Percentiles rank a stretch among this genome's conserved stretches.
Conservation (phyloP, 2,797 vertebrate genomes). For the Thalassophryne amazonica region DNA sequence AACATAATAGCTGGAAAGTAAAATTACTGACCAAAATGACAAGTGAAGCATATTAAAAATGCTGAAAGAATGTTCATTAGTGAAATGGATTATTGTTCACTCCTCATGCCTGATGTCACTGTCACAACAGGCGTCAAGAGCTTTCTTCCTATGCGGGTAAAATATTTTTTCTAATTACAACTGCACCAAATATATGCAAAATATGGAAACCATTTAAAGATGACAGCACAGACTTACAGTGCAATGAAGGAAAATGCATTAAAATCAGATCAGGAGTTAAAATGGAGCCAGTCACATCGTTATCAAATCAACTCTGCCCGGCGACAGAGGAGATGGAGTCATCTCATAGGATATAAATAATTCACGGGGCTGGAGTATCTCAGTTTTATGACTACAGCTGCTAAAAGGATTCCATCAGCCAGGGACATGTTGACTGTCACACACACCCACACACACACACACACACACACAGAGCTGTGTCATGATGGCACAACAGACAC, state of each 20-base stretch:
- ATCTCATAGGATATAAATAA: conserved; percentile 36
- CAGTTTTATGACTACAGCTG: conserved; percentile 2
- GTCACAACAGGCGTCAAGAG: too few relatives aligned
- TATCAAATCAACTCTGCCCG: not conserved
- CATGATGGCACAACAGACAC: too few relatives aligned
- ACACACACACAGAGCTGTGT: not conserved
- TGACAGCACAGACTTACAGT: not conserved
- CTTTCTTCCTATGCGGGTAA: too few relatives aligned
- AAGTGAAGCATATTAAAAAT: too few relatives aligned
- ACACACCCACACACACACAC: not conserved
- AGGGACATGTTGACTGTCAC: not conserved
- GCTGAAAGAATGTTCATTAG: too few relatives aligned
- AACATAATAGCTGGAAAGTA: too few relatives aligned
- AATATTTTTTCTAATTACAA: too few relatives aligned
- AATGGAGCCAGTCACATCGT: not conserved
- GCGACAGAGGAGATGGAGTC: not conserved
- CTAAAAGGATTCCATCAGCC: not conserved
- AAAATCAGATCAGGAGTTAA: conserved; percentile 2
- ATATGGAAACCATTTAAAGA: not conserved
- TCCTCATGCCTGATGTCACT: too few relatives aligned
- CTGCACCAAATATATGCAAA: too few relatives aligned
- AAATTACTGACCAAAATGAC: too few relatives aligned
- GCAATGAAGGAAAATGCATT: not conserved
- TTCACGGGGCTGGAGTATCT: conserved; percentile 24
- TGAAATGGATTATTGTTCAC: too few relatives aligned